Evolutionary conservation across 23 tunicate species (phyloP), one percentile per base, ranked within the genome.

Genomic region (Styela clava): DNA sequence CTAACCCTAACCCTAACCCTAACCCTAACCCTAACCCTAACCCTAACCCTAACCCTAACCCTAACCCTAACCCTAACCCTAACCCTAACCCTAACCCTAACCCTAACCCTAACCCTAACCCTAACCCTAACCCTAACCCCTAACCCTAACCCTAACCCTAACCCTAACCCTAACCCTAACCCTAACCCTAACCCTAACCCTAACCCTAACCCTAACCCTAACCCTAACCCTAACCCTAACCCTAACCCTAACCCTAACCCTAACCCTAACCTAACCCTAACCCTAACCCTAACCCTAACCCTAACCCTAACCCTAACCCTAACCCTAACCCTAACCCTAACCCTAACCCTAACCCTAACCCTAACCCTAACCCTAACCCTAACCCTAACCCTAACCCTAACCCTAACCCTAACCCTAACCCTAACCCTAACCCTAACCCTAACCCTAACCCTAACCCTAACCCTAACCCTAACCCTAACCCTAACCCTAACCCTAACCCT

Each of bases 11-110:
- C 84, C 84, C 36, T 22, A 65, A 33, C 84, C 78, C 36, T 29
- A 79, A 33, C 84, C 82, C 33, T 24, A 77, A 79, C 84, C 84
- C 78, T 79, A 79, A 79, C 84, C 84, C 84, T 79, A 79, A 79
- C 84, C 84, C 84, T 79, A 79, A 79, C 84, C 84, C 84, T 79
- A 79, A 79, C 84, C 84, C 84, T 79, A 79, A 79, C 84, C 84
- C 84, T 79, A 79, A 79, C 84, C 84, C 78, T 79, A 79, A 79
- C 84, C 84, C 36, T 29, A 79, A 33, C 84, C 84, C 36, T 29
- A 79, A 33, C 84, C 84, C 36, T 29, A 79, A 33, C 84, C 78
- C 79, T 30, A 61, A 26, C 78, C 84, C 79, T 68, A 79, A 69
- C 84, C 84, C 79, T 68, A 64, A 69, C 78, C 84, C 79, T 28